Evolutionary conservation across 2,888 invertebrate genomes (phyloP).

Genomic region (Horisme vitalbata): DNA sequence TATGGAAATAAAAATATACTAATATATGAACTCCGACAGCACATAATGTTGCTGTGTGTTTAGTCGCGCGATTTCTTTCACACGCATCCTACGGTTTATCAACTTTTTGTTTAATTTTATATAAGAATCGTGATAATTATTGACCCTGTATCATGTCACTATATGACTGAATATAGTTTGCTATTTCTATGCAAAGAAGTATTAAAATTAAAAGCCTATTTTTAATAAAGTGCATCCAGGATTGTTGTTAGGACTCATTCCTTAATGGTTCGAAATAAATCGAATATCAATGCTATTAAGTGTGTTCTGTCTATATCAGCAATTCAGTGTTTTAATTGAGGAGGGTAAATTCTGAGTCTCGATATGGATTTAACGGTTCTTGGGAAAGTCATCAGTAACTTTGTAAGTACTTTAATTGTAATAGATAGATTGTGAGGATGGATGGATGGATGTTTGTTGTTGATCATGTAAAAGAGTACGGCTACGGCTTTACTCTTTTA

Average conservation of each 20-base stretch:
- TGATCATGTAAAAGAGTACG: too few species aligned
- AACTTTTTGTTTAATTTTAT: constrained; percentile 14
- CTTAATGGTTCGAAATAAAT: too few species aligned
- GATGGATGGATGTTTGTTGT: too few species aligned
- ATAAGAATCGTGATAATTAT: background rate
- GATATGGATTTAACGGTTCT: constrained; percentile 69
- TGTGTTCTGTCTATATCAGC: constrained; percentile 2
- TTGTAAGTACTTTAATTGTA: constrained; percentile 58
- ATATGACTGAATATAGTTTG: too few species aligned
- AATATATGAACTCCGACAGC: constrained; percentile 37
- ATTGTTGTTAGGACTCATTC: too few species aligned
- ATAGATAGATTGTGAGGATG: too few species aligned
- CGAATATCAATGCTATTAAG: too few species aligned
- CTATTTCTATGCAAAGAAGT: too few species aligned
- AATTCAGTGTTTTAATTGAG: background rate
- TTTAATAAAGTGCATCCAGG: too few species aligned
- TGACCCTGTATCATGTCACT: too few species aligned
- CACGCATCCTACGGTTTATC: constrained; percentile 58
- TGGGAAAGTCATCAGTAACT: constrained; percentile 68
- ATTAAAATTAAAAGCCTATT: too few species aligned
- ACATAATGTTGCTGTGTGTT: constrained; percentile 45
- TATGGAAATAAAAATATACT: constrained; percentile 65
- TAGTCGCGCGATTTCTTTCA: constrained; percentile 63
- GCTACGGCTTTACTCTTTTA: too few species aligned
- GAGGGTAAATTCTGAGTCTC: background rate